These are phyloP conservation scores for Oryzaephilus surinamensis DNA, from an alignment of 1,140 invertebrate species.

Conservation along the genomic window DNA sequence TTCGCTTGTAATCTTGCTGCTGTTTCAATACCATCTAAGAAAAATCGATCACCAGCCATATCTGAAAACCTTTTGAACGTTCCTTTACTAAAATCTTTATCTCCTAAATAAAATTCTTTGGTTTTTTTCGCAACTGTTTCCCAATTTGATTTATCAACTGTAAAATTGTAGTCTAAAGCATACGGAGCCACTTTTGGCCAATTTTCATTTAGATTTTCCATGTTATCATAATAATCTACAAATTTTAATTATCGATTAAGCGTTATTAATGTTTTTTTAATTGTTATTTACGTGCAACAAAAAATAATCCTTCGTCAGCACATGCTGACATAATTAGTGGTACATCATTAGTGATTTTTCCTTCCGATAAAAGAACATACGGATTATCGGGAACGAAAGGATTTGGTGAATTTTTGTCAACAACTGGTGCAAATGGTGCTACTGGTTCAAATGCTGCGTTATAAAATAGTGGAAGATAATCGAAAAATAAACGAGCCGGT, in stretches of 20 bases:
- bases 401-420: neutral
- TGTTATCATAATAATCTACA: no score
- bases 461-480: neutral
- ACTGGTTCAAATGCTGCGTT: neutral
- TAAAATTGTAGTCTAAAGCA: no score
- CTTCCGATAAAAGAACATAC: neutral
- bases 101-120: no score
- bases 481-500: neutral
- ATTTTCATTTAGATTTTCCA: neutral
- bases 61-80: conserved; percentile 11
- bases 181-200: conserved; percentile 5
- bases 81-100: neutral
- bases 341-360: neutral
- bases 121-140: no score
- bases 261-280: no score
- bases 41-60: conserved; percentile 36
- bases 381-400: neutral
- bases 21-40: conserved; percentile 41
- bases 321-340: neutral
- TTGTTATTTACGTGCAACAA: no score
- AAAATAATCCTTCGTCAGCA: neutral
- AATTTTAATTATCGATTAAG: no score
- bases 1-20: conserved; percentile 42
- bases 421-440: neutral
- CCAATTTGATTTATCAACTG: no score